Conservation (phyloP, 1,140 invertebrate species). For the Magallana ariakensis region DNA sequence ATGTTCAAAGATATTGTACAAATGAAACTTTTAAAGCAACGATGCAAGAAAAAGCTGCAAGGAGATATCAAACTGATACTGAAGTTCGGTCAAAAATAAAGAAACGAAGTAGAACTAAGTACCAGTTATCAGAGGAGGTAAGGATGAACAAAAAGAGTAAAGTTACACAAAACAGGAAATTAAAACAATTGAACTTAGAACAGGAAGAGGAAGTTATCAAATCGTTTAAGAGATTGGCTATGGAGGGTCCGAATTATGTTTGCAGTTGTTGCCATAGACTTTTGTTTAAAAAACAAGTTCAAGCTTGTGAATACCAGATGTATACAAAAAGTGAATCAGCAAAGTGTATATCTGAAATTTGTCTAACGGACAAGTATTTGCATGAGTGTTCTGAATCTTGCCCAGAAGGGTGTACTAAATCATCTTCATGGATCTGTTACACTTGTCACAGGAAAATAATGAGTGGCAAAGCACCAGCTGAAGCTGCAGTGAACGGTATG, state of each 20-base stretch:
- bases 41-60: not conserved
- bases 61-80: not conserved
- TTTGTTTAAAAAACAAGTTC: conserved; percentile 22
- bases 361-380: conserved; percentile 15
- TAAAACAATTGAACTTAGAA: not conserved
- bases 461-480: not conserved
- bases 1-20: conserved; percentile 32
- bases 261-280: conserved; percentile 28
- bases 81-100: not conserved
- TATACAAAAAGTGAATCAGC: not conserved
- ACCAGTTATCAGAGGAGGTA: not conserved
- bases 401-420: not conserved
- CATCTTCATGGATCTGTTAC: conserved; percentile 28
- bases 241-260: not conserved
- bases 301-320: not conserved
- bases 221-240: not conserved
- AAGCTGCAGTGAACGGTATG: conserved; percentile 18
- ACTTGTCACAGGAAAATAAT: conserved; percentile 36
- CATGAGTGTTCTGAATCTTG: not conserved
- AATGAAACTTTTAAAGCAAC: not conserved
- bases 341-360: not conserved
- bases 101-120: not conserved
- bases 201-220: not conserved
- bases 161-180: not conserved
- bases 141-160: not conserved